phyloP scores from a whole-genome alignment of 2,113 vertebrate genomes.

The Paramormyrops kingsleyae region DNA sequence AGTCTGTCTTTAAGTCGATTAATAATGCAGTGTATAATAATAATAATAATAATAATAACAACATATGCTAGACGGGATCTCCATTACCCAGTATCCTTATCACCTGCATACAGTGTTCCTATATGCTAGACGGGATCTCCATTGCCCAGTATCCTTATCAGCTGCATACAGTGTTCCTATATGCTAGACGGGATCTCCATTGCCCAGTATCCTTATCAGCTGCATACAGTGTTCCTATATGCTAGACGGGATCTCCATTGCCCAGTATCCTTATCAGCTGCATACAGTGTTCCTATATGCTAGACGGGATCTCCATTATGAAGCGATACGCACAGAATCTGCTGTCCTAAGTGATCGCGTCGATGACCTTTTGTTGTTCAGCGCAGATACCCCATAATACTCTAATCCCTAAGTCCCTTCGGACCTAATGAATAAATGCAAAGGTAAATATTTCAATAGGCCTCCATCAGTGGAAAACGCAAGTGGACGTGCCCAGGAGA shows the following conservation, averaged over 20 bases:
- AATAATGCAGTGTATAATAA: too few relatives aligned
- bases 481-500: conserved; percentile 76
- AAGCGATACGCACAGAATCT: not conserved
- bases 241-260: not conserved
- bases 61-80: not conserved
- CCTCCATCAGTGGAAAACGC: conserved; percentile 85
- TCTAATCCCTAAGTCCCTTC: not conserved
- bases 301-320: not conserved
- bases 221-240: not conserved
- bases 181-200: not conserved
- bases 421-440: not conserved
- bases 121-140: too few relatives aligned
- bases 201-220: not conserved
- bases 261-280: not conserved
- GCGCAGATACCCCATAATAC: not conserved
- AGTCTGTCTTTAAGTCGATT: not conserved
- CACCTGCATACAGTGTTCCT: too few relatives aligned
- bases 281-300: not conserved
- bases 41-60: not conserved
- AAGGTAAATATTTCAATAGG: conserved; percentile 25
- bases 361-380: not conserved
- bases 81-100: too few relatives aligned
- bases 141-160: too few relatives aligned
- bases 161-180: too few relatives aligned
- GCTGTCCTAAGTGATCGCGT: not conserved